A percentile compares a stretch with the other conserved stretches of the same genome.
These are phyloP conservation scores for Montipora capricornis DNA, from an alignment of 64 coral and sea anemone genomes.

Conservation along the genomic window DNA sequence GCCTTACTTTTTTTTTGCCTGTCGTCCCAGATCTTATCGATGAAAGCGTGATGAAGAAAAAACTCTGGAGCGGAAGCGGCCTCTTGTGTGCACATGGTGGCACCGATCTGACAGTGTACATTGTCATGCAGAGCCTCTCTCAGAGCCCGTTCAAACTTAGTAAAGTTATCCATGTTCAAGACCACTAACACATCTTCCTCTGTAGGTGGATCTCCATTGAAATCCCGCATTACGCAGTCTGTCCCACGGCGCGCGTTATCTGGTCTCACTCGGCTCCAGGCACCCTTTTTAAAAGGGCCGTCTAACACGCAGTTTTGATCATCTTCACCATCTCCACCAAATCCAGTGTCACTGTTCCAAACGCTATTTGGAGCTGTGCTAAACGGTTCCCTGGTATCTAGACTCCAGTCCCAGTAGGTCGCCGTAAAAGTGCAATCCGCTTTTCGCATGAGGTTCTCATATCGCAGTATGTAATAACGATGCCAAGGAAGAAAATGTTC, in stretches of 20 bases:
- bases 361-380: background rate
- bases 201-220: background rate
- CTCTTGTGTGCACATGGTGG: constrained; percentile 44
- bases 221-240: constrained; percentile 40
- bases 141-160: background rate
- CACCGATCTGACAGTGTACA: constrained; percentile 53
- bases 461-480: constrained; percentile 66
- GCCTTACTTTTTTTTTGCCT: constrained; percentile 27
- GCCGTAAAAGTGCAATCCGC: constrained; percentile 68
- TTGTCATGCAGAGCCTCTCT: background rate
- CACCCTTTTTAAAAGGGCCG: constrained; percentile 44
- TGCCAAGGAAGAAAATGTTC: constrained; percentile 57
- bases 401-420: constrained; percentile 77
- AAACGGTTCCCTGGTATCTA: background rate
- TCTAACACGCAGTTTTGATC: constrained; percentile 16
- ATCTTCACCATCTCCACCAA: constrained; percentile 51
- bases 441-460: constrained; percentile 64
- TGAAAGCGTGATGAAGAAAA: constrained; percentile 55
- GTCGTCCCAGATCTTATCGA: constrained; percentile 64
- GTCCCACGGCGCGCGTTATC: background rate
- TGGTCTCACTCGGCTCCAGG: constrained; percentile 29
- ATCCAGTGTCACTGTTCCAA: constrained; percentile 38
- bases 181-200: background rate
- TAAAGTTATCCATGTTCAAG: background rate
- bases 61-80: constrained; percentile 63